Percentiles rank a stretch among this genome's conserved stretches.
Conservation (phyloP, 1,140 invertebrate genomes). For the Cyclargus thomasi region DNA sequence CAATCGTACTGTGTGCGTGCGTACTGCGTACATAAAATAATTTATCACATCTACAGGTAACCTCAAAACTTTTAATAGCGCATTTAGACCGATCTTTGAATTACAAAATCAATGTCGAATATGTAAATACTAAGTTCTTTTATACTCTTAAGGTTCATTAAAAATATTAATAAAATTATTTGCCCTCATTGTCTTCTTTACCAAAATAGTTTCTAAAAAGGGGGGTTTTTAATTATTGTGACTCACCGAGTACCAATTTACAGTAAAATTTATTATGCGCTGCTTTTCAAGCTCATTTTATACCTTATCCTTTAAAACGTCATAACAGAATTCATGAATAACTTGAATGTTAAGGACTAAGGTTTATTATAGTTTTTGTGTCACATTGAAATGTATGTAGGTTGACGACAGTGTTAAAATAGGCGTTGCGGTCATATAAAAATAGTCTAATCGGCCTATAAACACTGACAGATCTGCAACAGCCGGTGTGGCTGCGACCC, state of each 20-base stretch:
- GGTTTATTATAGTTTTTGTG: too few relatives aligned
- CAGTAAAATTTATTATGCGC: too few relatives aligned
- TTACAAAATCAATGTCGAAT: too few relatives aligned
- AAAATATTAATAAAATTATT: neutral
- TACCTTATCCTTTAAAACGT: too few relatives aligned
- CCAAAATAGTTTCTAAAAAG: neutral
- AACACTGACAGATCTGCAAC: constrained; percentile 54
- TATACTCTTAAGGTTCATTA: neutral
- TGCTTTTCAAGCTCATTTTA: too few relatives aligned
- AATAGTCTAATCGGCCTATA: constrained; percentile 59
- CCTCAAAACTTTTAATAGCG: too few relatives aligned
- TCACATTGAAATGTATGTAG: neutral
- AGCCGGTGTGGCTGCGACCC: constrained; percentile 46
- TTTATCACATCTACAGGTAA: too few relatives aligned
- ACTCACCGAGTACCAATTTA: neutral
- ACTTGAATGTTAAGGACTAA: neutral
- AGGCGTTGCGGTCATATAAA: constrained; percentile 32
- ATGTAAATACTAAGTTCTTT: too few relatives aligned
- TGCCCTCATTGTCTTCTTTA: neutral
- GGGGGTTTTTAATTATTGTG: neutral
- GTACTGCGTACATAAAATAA: too few relatives aligned
- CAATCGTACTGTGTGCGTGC: too few relatives aligned
- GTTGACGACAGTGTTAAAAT: constrained; percentile 29
- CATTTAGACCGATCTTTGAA: too few relatives aligned
- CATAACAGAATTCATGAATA: too few relatives aligned